A percentile compares a stretch with the other conserved stretches of the same genome.
phyloP scores from a whole-genome alignment of 1,140 invertebrate species.

The Zophobas atratus region DNA sequence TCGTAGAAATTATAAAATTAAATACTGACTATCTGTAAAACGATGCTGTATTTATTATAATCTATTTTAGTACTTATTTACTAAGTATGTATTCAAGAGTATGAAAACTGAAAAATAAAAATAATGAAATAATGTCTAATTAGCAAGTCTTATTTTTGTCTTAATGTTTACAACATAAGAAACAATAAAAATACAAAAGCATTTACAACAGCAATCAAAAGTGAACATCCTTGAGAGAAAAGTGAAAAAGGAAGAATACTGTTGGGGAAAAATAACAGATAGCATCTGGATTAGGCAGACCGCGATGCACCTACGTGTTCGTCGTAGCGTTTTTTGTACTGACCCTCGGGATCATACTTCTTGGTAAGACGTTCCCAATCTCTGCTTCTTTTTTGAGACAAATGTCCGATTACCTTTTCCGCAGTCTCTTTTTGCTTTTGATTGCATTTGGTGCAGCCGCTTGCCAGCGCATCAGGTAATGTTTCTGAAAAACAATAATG shows the following conservation, averaged over 20 bases:
- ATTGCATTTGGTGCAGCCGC: conserved; percentile 69
- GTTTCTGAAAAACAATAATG: conserved; percentile 65
- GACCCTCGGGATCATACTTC: conserved; percentile 70
- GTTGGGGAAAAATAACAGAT: background rate
- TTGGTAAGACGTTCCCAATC: conserved; percentile 67
- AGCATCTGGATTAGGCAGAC: conserved; percentile 9
- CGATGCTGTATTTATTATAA: no score
- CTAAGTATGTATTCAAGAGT: no score
- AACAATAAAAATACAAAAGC: no score
- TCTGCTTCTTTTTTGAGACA: conserved; percentile 65
- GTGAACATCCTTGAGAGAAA: conserved; percentile 1
- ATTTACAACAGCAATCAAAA: background rate
- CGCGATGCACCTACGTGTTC: conserved; percentile 27
- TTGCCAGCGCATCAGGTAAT: conserved; percentile 69
- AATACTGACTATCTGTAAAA: no score
- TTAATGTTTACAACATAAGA: no score
- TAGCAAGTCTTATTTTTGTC: no score
- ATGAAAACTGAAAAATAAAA: no score
- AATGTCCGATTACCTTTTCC: conserved; percentile 67
- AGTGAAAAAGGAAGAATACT: background rate
- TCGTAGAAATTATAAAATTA: no score
- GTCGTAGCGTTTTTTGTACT: conserved; percentile 67
- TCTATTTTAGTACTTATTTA: no score
- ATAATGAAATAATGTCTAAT: no score
- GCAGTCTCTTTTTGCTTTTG: conserved; percentile 68